Evolutionary conservation across 2,113 vertebrate species (phyloP).

Genomic region (Eurystomus gularis): DNA sequence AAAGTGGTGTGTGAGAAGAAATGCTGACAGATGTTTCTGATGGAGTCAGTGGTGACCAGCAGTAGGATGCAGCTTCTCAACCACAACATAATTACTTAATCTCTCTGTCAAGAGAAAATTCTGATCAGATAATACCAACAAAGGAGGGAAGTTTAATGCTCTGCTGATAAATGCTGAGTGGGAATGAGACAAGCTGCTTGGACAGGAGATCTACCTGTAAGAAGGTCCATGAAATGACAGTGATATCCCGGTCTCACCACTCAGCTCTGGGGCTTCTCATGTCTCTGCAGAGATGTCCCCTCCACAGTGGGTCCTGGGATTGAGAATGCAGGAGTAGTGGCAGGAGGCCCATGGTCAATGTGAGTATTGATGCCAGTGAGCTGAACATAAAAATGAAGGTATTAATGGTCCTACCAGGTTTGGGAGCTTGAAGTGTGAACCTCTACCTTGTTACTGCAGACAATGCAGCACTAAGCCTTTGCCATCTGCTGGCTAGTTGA

Average conservation of each 20-base stretch:
- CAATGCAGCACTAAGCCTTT: accelerated
- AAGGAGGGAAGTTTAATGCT: background rate
- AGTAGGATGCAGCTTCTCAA: background rate
- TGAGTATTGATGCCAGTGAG: background rate
- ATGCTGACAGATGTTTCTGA: background rate
- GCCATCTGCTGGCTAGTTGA: accelerated
- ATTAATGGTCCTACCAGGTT: background rate
- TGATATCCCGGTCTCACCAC: background rate
- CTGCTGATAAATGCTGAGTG: background rate
- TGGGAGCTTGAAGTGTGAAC: background rate
- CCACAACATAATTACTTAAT: background rate
- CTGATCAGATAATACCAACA: background rate
- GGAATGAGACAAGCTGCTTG: background rate
- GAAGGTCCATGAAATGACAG: background rate
- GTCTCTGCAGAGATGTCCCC: background rate
- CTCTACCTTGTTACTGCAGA: background rate
- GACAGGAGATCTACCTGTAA: background rate
- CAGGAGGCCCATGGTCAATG: background rate
- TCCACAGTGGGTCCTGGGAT: background rate
- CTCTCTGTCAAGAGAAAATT: background rate
- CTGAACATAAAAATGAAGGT: background rate
- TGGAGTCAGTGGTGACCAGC: background rate
- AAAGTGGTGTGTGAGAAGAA: background rate
- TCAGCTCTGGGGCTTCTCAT: background rate
- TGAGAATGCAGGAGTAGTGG: accelerated